phyloP scores from a whole-genome alignment of 2,797 vertebrate species.

The Onychomys leucogaster region DNA sequence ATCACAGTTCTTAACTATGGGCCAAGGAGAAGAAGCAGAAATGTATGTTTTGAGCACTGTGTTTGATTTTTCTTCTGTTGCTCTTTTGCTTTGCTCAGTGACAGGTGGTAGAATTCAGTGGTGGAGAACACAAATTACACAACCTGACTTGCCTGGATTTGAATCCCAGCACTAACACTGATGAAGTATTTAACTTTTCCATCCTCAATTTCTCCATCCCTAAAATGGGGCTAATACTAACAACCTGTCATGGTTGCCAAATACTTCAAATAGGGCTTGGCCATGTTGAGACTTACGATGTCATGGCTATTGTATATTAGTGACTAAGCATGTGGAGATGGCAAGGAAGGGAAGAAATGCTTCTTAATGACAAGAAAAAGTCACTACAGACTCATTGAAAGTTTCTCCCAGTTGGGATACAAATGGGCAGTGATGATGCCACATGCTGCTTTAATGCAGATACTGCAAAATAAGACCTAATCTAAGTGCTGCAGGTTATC shows the following conservation, averaged over 20 bases:
- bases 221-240: not conserved
- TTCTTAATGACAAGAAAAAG: not conserved
- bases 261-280: not conserved
- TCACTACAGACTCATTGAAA: not conserved
- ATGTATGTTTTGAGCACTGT: not conserved
- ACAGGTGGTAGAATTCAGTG: not conserved
- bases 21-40: not conserved
- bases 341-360: not conserved
- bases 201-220: not conserved
- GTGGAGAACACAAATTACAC: not conserved
- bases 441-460: not conserved
- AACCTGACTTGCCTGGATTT: not conserved
- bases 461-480: not conserved
- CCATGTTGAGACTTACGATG: not conserved
- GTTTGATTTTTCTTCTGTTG: not conserved
- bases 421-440: not conserved
- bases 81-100: not conserved
- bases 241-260: not conserved
- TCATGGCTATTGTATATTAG: not conserved
- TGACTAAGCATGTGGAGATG: not conserved
- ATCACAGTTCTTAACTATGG: not conserved
- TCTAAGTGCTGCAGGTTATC: not conserved
- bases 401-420: not conserved
- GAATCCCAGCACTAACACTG: not conserved
- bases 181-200: not conserved